phyloP scores from a whole-genome alignment of 2,888 invertebrate species.

The Cataglyphis rosenhaueri region DNA sequence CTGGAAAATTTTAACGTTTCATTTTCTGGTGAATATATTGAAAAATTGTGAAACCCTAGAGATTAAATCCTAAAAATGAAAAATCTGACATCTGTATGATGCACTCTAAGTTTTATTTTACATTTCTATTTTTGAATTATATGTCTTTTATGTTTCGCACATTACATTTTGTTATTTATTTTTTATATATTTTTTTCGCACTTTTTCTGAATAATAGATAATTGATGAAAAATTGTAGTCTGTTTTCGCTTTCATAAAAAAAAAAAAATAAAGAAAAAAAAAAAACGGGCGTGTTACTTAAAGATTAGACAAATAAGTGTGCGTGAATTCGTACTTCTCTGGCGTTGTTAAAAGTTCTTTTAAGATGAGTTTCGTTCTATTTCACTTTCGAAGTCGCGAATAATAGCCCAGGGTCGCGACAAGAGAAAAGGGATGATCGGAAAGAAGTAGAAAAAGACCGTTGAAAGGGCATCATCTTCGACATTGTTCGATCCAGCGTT shows the following conservation, averaged over 20 bases:
- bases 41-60: slow-evolving; percentile 25
- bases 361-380: slow-evolving; percentile 66
- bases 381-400: slow-evolving; percentile 71
- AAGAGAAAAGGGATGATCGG: slow-evolving; percentile 18
- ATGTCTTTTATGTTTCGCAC: not conserved
- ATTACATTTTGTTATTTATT: not conserved
- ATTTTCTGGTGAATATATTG: not conserved
- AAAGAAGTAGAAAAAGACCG: not conserved
- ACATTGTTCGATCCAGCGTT: slow-evolving; percentile 28
- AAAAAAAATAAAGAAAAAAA: not conserved
- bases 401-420: slow-evolving; percentile 64
- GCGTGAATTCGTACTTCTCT: slow-evolving; percentile 76
- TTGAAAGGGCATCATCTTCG: slow-evolving; percentile 60
- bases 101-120: not conserved
- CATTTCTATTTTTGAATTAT: not conserved
- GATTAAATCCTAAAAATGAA: not conserved
- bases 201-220: not conserved
- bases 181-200: not conserved
- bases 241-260: not conserved
- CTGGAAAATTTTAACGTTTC: slow-evolving; percentile 33
- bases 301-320: slow-evolving; percentile 40
- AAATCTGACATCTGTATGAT: not conserved
- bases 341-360: slow-evolving; percentile 77
- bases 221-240: not conserved
- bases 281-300: slow-evolving; percentile 35